Evolutionary conservation across 2,888 invertebrate genomes (phyloP), one percentile per base, ranked within the genome.

Genomic region (Tenthredo distinguenda): DNA sequence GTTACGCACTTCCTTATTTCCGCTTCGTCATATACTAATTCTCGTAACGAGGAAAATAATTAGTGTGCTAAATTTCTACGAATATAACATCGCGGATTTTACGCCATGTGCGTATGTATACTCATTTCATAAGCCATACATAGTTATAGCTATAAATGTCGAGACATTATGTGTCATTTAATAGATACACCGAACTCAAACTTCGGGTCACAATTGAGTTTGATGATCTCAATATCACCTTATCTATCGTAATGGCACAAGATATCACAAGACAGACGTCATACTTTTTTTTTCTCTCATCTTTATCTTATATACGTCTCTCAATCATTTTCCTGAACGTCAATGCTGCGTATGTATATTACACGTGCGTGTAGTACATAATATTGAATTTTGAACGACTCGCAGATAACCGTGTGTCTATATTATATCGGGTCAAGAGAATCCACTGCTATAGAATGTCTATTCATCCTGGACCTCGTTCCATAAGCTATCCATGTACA

Each of bases 161-260:
- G 21, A 40, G 26, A 43, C 74, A 18, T 47, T 26, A n/a, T n/a
- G 26, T 43, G 21, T 74, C 21, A 74, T 43, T 74, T 4, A 12
- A 74, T 74, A 21, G 21, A 9, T 74, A 74, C 2, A 43, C 18
- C 10, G 40, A 43, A 43, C 21, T 43, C 10, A 74, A 43, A 43
- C 74, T 74, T 18, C n/a, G 74, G 43, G 74, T 74, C 74, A 74
- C 4, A 31, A 74, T 74, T 43, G 40, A 74, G 74, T 74, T 74
- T 74, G 43, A 40, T 74, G 43, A 74, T 74, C 74, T 26, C 74
- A 40, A 74, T 74, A 43, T 21, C 21, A 43, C 12, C 12, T 18
- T 43, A 21, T 31, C 15, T 15, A 21, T 74, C 43, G 21, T 10
- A 40, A 74, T 74, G 4, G 21, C 15, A 34, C 9, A 34, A 26